Evolutionary conservation across 2,797 vertebrate species (phyloP).

Genomic region (Siniperca scherzeri): DNA sequence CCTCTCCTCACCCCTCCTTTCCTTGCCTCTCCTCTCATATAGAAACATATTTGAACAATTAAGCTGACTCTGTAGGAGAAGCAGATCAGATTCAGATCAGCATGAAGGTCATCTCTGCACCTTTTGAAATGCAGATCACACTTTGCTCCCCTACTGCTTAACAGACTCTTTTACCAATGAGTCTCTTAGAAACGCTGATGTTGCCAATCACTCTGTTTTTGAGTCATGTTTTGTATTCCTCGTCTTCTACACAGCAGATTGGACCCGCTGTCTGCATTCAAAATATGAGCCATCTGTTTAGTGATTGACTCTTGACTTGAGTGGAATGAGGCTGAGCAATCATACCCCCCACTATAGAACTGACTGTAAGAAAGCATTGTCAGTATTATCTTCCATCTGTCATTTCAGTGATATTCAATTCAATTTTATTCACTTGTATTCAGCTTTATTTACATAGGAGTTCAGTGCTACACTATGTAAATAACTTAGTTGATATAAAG

Average conservation of each 20-base stretch:
- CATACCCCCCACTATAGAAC: neutral
- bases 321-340: conserved; percentile 23
- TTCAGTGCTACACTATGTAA: neutral
- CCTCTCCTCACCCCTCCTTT: neutral
- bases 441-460: neutral
- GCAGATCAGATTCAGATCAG: conserved; percentile 31
- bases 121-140: conserved; percentile 37
- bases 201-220: conserved; percentile 33
- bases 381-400: neutral
- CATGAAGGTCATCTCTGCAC: conserved; percentile 33
- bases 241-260: conserved; percentile 23
- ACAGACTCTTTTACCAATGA: conserved; percentile 23
- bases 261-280: conserved; percentile 40
- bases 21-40: neutral
- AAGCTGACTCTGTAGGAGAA: neutral
- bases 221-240: conserved; percentile 39
- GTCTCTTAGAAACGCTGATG: conserved; percentile 19
- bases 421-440: neutral
- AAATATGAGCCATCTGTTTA: conserved; percentile 39
- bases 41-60: neutral
- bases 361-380: neutral
- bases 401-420: neutral
- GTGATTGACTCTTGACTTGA: conserved; percentile 39
- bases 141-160: conserved; percentile 1
- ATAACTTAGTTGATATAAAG: neutral